Conservation (phyloP, 2,113 vertebrate species). For the Sphaerodactylus townsendi region DNA sequence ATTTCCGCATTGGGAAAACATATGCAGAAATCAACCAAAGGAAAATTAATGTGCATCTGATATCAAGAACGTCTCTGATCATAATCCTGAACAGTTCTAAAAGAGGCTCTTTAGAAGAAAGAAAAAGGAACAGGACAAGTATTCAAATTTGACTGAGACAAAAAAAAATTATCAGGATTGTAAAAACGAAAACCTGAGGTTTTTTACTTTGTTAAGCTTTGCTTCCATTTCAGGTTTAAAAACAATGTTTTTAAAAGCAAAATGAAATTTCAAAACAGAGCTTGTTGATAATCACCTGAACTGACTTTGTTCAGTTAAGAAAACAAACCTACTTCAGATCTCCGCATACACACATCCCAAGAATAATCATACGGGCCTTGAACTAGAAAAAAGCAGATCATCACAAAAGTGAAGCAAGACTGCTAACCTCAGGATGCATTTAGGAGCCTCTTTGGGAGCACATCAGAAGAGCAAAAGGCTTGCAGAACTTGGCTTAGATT, state of each 20-base stretch:
- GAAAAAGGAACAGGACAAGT: not conserved
- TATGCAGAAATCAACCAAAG: not conserved
- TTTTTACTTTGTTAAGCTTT: not conserved
- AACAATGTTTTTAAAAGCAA: too few species aligned
- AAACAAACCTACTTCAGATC: too few species aligned
- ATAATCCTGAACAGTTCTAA: not conserved
- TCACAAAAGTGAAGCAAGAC: not conserved
- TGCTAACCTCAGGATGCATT: not conserved
- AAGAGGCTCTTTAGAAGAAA: not conserved
- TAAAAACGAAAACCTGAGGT: not conserved
- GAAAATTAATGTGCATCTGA: not conserved
- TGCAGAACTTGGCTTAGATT: not conserved
- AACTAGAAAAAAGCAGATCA: not conserved
- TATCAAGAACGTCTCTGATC: not conserved
- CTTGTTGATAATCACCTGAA: too few species aligned
- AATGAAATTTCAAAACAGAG: too few species aligned
- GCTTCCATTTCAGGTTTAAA: too few species aligned
- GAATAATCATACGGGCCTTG: not conserved
- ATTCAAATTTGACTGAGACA: not conserved
- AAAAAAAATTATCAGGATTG: not conserved
- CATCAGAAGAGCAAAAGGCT: not conserved
- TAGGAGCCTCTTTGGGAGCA: not conserved
- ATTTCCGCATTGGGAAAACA: not conserved
- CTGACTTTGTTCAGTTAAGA: too few species aligned
- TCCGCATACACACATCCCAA: too few species aligned